Percentiles rank a stretch among this genome's conserved stretches.
Conservation (phyloP, 1,140 invertebrate species). For the Helicoverpa zea region DNA sequence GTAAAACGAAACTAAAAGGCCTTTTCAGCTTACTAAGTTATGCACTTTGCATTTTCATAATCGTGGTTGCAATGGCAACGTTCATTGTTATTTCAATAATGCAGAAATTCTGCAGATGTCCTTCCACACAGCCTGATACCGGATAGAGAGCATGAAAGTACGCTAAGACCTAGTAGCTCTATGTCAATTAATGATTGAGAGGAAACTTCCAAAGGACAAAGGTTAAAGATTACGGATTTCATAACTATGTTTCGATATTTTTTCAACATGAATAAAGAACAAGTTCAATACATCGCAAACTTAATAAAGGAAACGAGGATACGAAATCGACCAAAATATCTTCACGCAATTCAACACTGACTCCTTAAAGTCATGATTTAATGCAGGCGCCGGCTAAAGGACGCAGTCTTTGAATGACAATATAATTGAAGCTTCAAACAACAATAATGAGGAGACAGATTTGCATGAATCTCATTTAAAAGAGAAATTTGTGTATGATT, state of each 20-base stretch:
- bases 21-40: slow-evolving; percentile 39
- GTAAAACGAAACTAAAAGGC: slow-evolving; percentile 54
- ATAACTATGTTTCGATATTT: too few species aligned
- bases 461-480: not conserved
- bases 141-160: too few species aligned
- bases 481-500: not conserved
- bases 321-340: not conserved
- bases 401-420: slow-evolving; percentile 17
- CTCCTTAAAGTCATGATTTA: slow-evolving; percentile 2
- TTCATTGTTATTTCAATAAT: not conserved
- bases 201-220: too few species aligned
- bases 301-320: too few species aligned
- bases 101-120: not conserved
- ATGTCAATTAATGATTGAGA: too few species aligned
- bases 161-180: too few species aligned
- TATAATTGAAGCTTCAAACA: not conserved
- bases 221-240: too few species aligned
- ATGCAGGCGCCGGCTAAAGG: slow-evolving; percentile 8
- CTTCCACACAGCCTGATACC: too few species aligned
- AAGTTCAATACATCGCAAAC: too few species aligned
- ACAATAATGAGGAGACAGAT: not conserved
- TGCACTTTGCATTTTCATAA: slow-evolving; percentile 31
- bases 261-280: too few species aligned
- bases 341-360: not conserved
- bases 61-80: slow-evolving; percentile 12